Conservation (phyloP, 1,140 invertebrate genomes). For the Cardiocondyla obscurior region DNA sequence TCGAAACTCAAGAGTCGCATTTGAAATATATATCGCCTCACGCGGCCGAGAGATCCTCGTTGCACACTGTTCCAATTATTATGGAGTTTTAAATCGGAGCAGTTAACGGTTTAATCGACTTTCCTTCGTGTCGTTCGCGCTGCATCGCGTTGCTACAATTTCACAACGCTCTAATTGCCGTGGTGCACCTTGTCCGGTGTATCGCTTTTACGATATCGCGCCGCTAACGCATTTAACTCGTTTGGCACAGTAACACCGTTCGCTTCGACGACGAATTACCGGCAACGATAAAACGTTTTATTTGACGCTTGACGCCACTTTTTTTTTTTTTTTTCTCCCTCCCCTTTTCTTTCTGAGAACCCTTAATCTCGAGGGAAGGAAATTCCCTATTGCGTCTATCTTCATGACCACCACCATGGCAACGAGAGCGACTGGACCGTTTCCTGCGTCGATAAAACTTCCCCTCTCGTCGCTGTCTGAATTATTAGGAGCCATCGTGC, state of each 20-base stretch:
- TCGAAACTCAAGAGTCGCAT: background rate
- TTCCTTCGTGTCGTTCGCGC: background rate
- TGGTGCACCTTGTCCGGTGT: conserved; percentile 1
- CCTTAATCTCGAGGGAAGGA: conserved; percentile 10
- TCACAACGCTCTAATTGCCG: conserved; percentile 55
- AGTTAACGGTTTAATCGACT: conserved; percentile 39
- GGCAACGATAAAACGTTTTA: background rate
- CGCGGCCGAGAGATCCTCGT: too few relatives aligned
- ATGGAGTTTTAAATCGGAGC: conserved; percentile 29
- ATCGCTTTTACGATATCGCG: conserved; percentile 40
- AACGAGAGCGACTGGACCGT: conserved; percentile 60
- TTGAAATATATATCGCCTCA: background rate
- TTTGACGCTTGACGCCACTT: background rate
- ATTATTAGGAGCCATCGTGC: conserved; percentile 51
- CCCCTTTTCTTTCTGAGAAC: background rate
- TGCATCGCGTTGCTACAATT: conserved; percentile 15
- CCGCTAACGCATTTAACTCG: conserved; percentile 16
- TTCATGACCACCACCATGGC: background rate
- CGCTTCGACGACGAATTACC: conserved; percentile 4
- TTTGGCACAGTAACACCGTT: conserved; percentile 52
- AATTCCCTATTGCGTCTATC: conserved; percentile 48
- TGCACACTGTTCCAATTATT: background rate
- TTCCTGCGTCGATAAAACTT: conserved; percentile 65
- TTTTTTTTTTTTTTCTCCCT: too few relatives aligned
- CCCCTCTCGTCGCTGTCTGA: conserved; percentile 36